phyloP scores from a whole-genome alignment of 2,888 invertebrate genomes.

The Proisotoma minuta region DNA sequence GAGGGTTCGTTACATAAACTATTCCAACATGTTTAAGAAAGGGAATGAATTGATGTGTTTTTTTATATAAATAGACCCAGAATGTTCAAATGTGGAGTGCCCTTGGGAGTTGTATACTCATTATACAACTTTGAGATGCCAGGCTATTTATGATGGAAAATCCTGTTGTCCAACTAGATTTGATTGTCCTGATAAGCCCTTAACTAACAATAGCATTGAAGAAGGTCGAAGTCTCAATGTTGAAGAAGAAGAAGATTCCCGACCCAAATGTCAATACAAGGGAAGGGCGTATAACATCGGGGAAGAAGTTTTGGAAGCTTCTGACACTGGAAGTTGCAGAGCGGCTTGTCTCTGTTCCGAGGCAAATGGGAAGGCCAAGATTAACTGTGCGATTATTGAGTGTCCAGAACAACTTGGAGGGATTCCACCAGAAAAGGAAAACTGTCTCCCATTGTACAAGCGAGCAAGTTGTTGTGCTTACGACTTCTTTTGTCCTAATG shows the following conservation, averaged over 20 bases:
- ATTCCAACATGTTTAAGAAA: too few relatives aligned
- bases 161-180: constrained; percentile 47
- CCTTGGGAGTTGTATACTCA: constrained; percentile 44
- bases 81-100: constrained; percentile 39
- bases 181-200: constrained; percentile 34
- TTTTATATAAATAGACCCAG: constrained; percentile 29
- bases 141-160: constrained; percentile 44
- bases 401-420: constrained; percentile 41
- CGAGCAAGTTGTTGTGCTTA: constrained; percentile 43
- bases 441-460: constrained; percentile 40
- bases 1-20: constrained; percentile 28
- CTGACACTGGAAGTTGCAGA: constrained; percentile 36
- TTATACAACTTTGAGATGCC: constrained; percentile 43
- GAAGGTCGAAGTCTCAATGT: constrained; percentile 9
- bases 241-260: constrained; percentile 4
- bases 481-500: constrained; percentile 41
- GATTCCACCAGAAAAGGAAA: constrained; percentile 29
- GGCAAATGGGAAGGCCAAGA: constrained; percentile 18
- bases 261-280: constrained; percentile 35
- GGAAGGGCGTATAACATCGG: constrained; percentile 38
- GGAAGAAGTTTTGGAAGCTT: constrained; percentile 36
- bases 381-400: constrained; percentile 43
- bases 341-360: constrained; percentile 36
- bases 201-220: constrained; percentile 17
- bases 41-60: too few relatives aligned